Evolutionary conservation across 2,888 invertebrate species (phyloP).

Genomic region (Liopterus haemorrhoidalis): DNA sequence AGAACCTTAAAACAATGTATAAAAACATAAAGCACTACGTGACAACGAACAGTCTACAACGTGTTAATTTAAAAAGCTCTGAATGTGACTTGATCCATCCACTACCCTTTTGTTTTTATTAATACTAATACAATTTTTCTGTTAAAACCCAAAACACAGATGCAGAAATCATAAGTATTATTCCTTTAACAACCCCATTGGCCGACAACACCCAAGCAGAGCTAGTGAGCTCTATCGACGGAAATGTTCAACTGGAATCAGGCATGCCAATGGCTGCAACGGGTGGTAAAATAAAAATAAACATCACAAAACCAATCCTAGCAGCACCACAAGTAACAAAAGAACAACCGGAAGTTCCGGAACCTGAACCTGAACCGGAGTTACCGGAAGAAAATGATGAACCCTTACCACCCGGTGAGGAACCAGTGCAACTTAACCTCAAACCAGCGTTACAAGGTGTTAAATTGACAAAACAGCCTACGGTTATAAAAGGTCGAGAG

Average conservation of each 20-base stretch:
- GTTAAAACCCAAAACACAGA: too few species aligned
- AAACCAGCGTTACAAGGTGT: conserved; percentile 64
- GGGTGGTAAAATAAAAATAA: conserved; percentile 68
- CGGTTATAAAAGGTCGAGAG: conserved; percentile 68
- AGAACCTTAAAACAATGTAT: too few species aligned
- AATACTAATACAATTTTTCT: too few species aligned
- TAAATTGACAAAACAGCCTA: conserved; percentile 64
- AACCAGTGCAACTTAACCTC: conserved; percentile 49
- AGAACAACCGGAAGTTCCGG: conserved; percentile 40
- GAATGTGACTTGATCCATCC: too few species aligned
- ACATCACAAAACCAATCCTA: conserved; percentile 66
- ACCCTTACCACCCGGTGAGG: conserved; percentile 55
- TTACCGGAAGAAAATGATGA: conserved; percentile 32
- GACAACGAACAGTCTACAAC: too few species aligned
- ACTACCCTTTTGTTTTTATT: too few species aligned
- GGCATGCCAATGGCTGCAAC: conserved; percentile 36
- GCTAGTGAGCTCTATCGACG: conserved; percentile 65
- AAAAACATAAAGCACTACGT: too few species aligned
- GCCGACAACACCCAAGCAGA: conserved; percentile 53
- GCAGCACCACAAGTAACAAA: too few species aligned
- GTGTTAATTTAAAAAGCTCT: too few species aligned
- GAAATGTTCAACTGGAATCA: conserved; percentile 58
- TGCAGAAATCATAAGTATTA: too few species aligned
- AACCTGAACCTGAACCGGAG: conserved; percentile 30
- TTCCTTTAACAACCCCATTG: conserved; percentile 37